Evolutionary conservation across 1,140 invertebrate genomes (phyloP).

Genomic region (Hyles vespertilio): DNA sequence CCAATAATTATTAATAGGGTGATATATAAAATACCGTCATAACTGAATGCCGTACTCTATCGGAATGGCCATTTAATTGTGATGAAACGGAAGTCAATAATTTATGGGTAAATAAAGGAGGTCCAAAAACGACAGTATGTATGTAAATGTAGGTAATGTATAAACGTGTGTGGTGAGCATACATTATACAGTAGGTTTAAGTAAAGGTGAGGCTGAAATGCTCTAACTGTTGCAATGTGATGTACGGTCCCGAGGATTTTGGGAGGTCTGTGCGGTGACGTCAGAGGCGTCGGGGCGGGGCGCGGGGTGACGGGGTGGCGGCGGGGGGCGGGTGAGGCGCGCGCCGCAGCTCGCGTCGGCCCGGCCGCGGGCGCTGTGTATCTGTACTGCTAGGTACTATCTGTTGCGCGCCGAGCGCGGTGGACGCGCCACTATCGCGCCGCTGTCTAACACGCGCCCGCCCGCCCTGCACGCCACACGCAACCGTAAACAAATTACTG

Average conservation of each 20-base stretch:
- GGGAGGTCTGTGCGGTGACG: slow-evolving; percentile 55
- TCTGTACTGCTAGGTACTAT: slow-evolving; percentile 49
- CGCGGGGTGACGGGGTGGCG: slow-evolving; percentile 15
- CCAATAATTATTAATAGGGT: no score
- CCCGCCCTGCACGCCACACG: slow-evolving; percentile 36
- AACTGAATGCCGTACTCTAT: no score
- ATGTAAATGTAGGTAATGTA: slow-evolving; percentile 1
- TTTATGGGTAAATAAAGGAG: no score
- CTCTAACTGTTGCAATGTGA: slow-evolving; percentile 42
- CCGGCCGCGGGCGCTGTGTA: slow-evolving; percentile 15
- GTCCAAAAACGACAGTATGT: not conserved
- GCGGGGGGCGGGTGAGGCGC: slow-evolving; percentile 22
- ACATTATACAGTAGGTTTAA: no score
- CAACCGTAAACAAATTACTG: slow-evolving; percentile 41
- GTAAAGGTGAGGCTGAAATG: no score
- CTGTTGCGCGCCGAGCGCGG: slow-evolving; percentile 59
- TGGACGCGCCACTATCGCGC: slow-evolving; percentile 40
- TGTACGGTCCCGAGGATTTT: slow-evolving; percentile 47
- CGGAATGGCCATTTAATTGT: no score
- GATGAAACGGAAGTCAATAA: no score
- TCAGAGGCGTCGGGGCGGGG: slow-evolving; percentile 37
- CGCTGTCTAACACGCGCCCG: slow-evolving; percentile 26
- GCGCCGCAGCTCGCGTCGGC: slow-evolving; percentile 29
- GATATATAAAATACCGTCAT: no score
- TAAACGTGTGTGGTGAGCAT: slow-evolving; percentile 5